These are phyloP conservation scores for Drosophila anceps DNA, from an alignment of 2,888 invertebrate genomes.

Conservation along the genomic window DNA sequence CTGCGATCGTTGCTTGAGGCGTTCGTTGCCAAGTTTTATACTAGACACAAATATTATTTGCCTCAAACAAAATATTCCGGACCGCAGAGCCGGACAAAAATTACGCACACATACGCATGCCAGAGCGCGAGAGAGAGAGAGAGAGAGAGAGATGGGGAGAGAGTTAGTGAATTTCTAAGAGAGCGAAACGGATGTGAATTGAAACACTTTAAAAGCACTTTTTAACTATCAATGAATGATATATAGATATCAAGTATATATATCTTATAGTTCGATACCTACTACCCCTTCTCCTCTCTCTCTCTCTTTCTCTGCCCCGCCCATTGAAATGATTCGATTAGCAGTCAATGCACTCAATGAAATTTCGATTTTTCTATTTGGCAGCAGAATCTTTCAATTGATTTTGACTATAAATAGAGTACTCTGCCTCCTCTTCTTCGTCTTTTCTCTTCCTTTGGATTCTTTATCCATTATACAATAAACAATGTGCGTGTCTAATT, in stretches of 20 bases:
- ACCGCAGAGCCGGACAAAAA: constrained; percentile 68
- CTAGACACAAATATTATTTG: constrained; percentile 71
- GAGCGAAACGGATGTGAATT: constrained; percentile 55
- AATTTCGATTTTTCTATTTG: constrained; percentile 7
- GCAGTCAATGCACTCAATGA: constrained; percentile 64
- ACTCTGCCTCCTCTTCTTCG: not conserved
- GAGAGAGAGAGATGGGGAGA: constrained; percentile 5
- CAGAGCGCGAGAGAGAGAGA: constrained; percentile 4
- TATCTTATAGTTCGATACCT: not conserved
- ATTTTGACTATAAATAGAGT: constrained; percentile 42
- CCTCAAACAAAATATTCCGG: constrained; percentile 64
- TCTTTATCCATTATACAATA: constrained; percentile 37
- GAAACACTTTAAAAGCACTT: constrained; percentile 36
- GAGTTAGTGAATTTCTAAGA: constrained; percentile 4
- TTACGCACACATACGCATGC: constrained; percentile 11
- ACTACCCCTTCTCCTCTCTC: not conserved
- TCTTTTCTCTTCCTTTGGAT: constrained; percentile 6
- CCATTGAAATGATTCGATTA: constrained; percentile 35
- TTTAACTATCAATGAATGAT: constrained; percentile 7
- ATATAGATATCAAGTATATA: not conserved
- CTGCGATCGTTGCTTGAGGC: constrained; percentile 61
- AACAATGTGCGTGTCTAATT: constrained; percentile 53
- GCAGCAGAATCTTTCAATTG: constrained; percentile 32
- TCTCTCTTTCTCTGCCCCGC: not conserved
- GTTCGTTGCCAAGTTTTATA: constrained; percentile 76